Evolutionary conservation across 2,113 vertebrate genomes (phyloP).

Genomic region (Cairina moschata): DNA sequence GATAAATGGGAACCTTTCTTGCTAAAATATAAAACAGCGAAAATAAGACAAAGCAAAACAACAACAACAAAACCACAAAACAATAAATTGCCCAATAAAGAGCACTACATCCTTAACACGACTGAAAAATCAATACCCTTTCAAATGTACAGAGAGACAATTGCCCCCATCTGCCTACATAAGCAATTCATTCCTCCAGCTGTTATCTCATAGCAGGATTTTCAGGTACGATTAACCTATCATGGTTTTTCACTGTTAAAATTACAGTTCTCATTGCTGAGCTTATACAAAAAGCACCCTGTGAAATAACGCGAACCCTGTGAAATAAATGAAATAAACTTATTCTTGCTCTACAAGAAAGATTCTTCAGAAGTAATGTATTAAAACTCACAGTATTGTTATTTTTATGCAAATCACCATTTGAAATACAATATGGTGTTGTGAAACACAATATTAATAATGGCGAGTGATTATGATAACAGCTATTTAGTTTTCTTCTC

Average conservation of each 20-base stretch:
- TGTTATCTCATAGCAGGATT: slow-evolving; percentile 11
- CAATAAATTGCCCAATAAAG: slow-evolving; percentile 56
- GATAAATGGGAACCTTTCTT: slow-evolving; percentile 56
- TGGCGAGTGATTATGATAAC: background rate
- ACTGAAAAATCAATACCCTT: slow-evolving; percentile 63
- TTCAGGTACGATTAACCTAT: slow-evolving; percentile 1
- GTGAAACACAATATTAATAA: background rate
- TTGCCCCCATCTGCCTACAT: slow-evolving; percentile 25
- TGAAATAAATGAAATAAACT: background rate
- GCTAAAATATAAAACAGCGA: slow-evolving; percentile 11
- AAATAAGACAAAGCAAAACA: slow-evolving; percentile 34
- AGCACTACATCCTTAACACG: slow-evolving; percentile 27
- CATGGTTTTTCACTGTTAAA: background rate
- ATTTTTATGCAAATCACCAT: background rate
- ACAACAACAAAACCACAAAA: background rate
- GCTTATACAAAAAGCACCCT: background rate
- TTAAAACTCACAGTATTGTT: background rate
- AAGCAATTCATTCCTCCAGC: slow-evolving; percentile 36
- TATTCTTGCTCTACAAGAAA: background rate
- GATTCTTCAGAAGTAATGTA: background rate
- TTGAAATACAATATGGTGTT: background rate
- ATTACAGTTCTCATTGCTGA: background rate
- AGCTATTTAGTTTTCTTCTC: background rate
- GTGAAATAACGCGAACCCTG: too few relatives aligned
- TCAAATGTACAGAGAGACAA: slow-evolving; percentile 37